Evolutionary conservation across 1,140 invertebrate genomes (phyloP), one percentile per base, ranked within the genome.

Genomic region (Solenopsis fugax): DNA sequence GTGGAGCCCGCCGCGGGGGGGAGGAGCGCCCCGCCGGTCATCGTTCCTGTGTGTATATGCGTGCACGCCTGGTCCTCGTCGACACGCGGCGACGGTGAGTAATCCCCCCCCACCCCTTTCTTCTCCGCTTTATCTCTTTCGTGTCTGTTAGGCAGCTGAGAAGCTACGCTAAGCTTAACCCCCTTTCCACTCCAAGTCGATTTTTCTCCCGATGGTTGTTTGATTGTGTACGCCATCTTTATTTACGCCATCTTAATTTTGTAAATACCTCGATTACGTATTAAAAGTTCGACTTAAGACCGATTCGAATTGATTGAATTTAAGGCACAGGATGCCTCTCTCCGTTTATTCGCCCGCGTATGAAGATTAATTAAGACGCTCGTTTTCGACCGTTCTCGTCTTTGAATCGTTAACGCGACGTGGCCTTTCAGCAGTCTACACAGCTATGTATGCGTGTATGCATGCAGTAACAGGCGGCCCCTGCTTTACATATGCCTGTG

Each of bases 51-150:
- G 48, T 80, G 48, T 67, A 18, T 67, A 18, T 67, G 65, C 37
- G 62, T 67, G 73, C 62, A 75, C 62, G 37, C 50, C 85, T 78
- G 29, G 77, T 18, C 56, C 24, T 65, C 71, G 73, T 37, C 77
- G 64, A 82, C 78, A 60, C 72, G 58, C 80, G 65, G 34, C 76
- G 16, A 85, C 71, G 89, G 89, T 90, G 52, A 90, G 89, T 29
- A 77, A 73, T 56, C 29, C 29, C 29, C 29, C 29, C 29, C 29
- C 29, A 0, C 29, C 29, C 29, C 2, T 50, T 56, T 52, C 67
- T 56, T 52, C 80, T 56, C 18, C 48, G 34, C 2, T 65, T 16
- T n/a, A 29, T 24, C 78, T 58, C 18, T 13, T 6, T 67, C n/a
- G 12, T 67, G 41, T 45, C 64, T 41, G 52, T 62, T 13, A 4